Percentiles rank a stretch among this genome's conserved stretches.
Conservation (phyloP, 2,113 vertebrate genomes). For the Pontoporia blainvillei region DNA sequence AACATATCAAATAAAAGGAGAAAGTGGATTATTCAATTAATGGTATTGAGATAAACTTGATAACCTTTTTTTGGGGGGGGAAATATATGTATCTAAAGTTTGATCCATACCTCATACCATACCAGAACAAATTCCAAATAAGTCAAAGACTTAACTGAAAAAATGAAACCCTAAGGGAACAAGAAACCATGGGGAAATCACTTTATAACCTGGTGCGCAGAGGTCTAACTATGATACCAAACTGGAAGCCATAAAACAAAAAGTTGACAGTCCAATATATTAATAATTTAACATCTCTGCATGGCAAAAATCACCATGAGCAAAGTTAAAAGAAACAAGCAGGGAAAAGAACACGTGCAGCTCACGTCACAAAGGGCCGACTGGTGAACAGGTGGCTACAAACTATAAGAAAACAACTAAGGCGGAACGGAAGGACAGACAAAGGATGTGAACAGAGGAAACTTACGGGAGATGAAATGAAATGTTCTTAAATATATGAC, state of each 20-base stretch:
- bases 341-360: background rate
- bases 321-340: background rate
- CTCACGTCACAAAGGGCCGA: background rate
- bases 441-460: background rate
- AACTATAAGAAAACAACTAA: background rate
- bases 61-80: background rate
- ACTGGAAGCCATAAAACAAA: background rate
- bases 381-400: fast-evolving
- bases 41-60: background rate
- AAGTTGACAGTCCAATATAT: background rate
- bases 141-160: background rate
- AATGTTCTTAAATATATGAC: background rate
- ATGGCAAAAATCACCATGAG: background rate
- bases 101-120: background rate
- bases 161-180: background rate
- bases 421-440: fast-evolving
- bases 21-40: background rate
- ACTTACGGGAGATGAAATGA: background rate
- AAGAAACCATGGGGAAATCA: background rate
- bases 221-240: background rate
- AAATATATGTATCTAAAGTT: background rate
- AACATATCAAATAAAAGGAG: no score
- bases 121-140: background rate
- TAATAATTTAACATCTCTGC: background rate
- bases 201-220: background rate